These are phyloP conservation scores for Gasteruption jaculator DNA, from an alignment of 2,888 invertebrate genomes.

Conservation along the genomic window DNA sequence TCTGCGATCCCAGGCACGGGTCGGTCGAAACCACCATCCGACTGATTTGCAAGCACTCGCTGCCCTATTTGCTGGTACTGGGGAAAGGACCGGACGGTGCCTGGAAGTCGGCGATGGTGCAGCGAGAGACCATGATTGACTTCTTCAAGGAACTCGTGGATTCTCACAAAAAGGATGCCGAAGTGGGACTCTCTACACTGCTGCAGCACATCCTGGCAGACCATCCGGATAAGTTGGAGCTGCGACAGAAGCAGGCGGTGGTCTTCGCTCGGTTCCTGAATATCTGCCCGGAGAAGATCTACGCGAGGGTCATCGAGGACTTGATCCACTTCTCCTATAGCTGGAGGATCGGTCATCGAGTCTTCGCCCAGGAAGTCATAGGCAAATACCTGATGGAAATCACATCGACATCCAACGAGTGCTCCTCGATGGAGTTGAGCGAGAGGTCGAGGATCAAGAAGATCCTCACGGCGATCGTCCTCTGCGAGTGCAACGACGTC, in stretches of 20 bases:
- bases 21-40: slow-evolving; percentile 41
- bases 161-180: slow-evolving; percentile 26
- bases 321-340: slow-evolving; percentile 41
- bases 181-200: slow-evolving; percentile 32
- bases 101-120: slow-evolving; percentile 24
- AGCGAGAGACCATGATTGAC: slow-evolving; percentile 36
- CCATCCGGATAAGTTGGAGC: slow-evolving; percentile 42
- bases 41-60: slow-evolving; percentile 47
- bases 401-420: slow-evolving; percentile 3
- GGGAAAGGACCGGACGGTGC: slow-evolving; percentile 29
- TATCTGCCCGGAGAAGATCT: slow-evolving; percentile 27
- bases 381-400: slow-evolving; percentile 45
- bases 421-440: slow-evolving; percentile 8
- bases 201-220: slow-evolving; percentile 40
- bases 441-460: slow-evolving; percentile 21
- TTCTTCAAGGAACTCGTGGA: slow-evolving; percentile 35
- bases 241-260: slow-evolving; percentile 40
- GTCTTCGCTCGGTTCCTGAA: slow-evolving; percentile 38
- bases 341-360: slow-evolving; percentile 50
- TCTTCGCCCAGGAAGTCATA: slow-evolving; percentile 55
- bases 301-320: slow-evolving; percentile 26
- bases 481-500: slow-evolving; percentile 56
- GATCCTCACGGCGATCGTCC: slow-evolving; percentile 53
- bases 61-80: slow-evolving; percentile 44
- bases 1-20: slow-evolving; percentile 52